Evolutionary conservation across 2,113 vertebrate genomes (phyloP), one percentile per base, ranked within the genome.

Genomic region (Pseudonaja textilis): DNA sequence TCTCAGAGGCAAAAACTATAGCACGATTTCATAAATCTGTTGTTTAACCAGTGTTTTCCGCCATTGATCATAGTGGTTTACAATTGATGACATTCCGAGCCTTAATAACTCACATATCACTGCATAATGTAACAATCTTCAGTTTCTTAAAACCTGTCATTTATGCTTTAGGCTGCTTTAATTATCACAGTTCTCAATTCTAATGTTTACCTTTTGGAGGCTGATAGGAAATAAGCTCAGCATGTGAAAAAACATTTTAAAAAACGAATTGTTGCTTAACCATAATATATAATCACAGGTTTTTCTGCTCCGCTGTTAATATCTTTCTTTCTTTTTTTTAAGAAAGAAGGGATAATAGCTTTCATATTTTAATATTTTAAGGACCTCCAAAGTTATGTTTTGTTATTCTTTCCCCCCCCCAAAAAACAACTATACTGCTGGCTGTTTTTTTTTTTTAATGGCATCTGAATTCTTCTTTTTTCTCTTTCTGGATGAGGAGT

Each of bases 141-240:
- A 90, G 93, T 95, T 95, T 93, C 90, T 93, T 34, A 69, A 69
- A 92, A 93, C 93, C 91, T 92, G 94, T 45, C 55, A 92, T 94
- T 95, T 92, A 91, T 25, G 86, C 87, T 91, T 34, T 69, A 94
- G 64, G n/a, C 55, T 94, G 89, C 56, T 95, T 94, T 93, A 94
- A 94, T 95, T 94, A 93, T 34, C 90, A 55, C 5, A 45, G 87
- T 85, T 89, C 47, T 56, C 25, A 50, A 54, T 45, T 91, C 92
- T 87, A 92, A 88, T 57, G 64, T 88, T 54, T 69, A 86, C 57
- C 64, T 95, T 90, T 96, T 96, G 95, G 88, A 97, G 96, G 93
- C 45, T 25, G 89, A 95, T 61, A 95, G 81, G 0, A 93, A 93
- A 95, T 93, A 61, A 85, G 5, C 90, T 93, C 93, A 91, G 20